Percentiles rank a stretch among this genome's conserved stretches.
phyloP scores from a whole-genome alignment of 2,113 vertebrate genomes.

The human (Homo sapiens) region GRCh38 chrX:50007501-50008000 shows the following conservation, averaged over 20 bases:
- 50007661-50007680: neutral
- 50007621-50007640: neutral
- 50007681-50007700: neutral
- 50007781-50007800: slow-evolving; percentile 21
- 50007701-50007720: neutral
- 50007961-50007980: neutral
- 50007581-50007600: neutral
- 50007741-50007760: neutral
- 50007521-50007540: neutral
- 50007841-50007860: neutral
- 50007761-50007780: neutral
- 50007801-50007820: neutral
- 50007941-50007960: neutral
- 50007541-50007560: neutral
- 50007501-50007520: neutral
- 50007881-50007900: neutral
- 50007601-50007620: neutral
- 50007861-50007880: neutral
- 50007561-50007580: neutral
- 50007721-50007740: neutral
- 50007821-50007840: slow-evolving; percentile 20
- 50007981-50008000: neutral
- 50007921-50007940: neutral
- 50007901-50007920: neutral
- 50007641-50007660: neutral